These are phyloP conservation scores for Hesperia comma DNA, from an alignment of 2,888 invertebrate species.

Conservation along the genomic window DNA sequence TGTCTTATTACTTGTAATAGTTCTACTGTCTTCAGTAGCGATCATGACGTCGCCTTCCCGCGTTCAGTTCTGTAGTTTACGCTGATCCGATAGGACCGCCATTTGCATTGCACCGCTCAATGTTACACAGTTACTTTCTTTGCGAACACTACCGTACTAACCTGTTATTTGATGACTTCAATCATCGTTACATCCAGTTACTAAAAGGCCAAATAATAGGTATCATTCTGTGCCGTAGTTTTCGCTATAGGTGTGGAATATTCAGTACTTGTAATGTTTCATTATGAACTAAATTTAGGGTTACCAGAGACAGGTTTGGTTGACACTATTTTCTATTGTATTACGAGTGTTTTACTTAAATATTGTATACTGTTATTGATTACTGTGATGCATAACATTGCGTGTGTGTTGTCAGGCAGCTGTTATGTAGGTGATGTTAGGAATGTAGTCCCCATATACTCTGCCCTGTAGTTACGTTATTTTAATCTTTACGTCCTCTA, in stretches of 20 bases:
- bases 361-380: conserved; percentile 27
- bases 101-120: conserved; percentile 45
- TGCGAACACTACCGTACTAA: conserved; percentile 15
- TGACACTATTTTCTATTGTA: conserved; percentile 32
- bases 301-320: conserved; percentile 51
- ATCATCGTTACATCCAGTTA: conserved; percentile 1
- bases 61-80: conserved; percentile 24
- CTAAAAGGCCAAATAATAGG: conserved; percentile 43
- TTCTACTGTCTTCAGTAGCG: conserved; percentile 61
- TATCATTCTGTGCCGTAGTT: conserved; percentile 45
- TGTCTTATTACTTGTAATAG: conserved; percentile 63
- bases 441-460: conserved; percentile 52
- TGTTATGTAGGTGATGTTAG: conserved; percentile 66
- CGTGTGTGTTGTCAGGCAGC: conserved; percentile 71
- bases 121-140: conserved; percentile 31
- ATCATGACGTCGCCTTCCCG: conserved; percentile 51
- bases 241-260: conserved; percentile 41
- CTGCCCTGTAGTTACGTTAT: conserved; percentile 32
- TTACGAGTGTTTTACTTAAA: conserved; percentile 33
- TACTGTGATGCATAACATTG: conserved; percentile 50
- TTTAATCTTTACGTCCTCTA: conserved; percentile 24
- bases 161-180: conserved; percentile 22
- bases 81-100: conserved; percentile 16
- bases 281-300: conserved; percentile 46
- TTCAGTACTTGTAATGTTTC: conserved; percentile 44